These are phyloP conservation scores for Agrypnia vestita DNA, from an alignment of 1,140 invertebrate genomes.

Conservation along the genomic window DNA sequence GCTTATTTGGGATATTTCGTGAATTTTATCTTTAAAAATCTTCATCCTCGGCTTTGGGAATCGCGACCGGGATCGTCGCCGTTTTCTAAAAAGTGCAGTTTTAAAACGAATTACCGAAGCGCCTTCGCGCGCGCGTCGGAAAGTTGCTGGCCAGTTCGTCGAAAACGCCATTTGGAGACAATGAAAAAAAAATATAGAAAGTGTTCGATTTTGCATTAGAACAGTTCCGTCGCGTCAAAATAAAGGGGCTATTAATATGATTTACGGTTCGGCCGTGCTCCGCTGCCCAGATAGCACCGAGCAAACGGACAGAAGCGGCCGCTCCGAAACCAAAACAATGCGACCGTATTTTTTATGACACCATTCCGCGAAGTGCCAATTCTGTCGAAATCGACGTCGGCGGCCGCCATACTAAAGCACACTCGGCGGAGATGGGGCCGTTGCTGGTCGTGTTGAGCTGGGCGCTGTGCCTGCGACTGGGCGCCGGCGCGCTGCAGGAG, in stretches of 20 bases:
- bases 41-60: too few relatives aligned
- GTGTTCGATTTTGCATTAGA: slow-evolving; percentile 8
- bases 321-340: slow-evolving; percentile 37
- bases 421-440: background rate
- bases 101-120: background rate
- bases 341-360: slow-evolving; percentile 48
- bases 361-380: slow-evolving; percentile 37
- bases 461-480: background rate
- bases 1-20: background rate
- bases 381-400: slow-evolving; percentile 16
- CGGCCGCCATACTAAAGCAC: background rate
- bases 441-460: background rate
- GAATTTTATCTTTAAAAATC: too few relatives aligned
- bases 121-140: background rate
- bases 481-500: background rate
- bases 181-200: slow-evolving; percentile 51
- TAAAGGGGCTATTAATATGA: slow-evolving; percentile 8
- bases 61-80: background rate
- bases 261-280: background rate
- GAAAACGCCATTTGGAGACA: slow-evolving; percentile 47
- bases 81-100: background rate
- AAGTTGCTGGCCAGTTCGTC: slow-evolving; percentile 3
- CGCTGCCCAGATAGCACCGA: background rate
- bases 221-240: background rate
- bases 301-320: background rate